Percentiles rank a stretch among this genome's conserved stretches.
Conservation (phyloP, 2,888 invertebrate species). For the Osedax fenrisi region DNA sequence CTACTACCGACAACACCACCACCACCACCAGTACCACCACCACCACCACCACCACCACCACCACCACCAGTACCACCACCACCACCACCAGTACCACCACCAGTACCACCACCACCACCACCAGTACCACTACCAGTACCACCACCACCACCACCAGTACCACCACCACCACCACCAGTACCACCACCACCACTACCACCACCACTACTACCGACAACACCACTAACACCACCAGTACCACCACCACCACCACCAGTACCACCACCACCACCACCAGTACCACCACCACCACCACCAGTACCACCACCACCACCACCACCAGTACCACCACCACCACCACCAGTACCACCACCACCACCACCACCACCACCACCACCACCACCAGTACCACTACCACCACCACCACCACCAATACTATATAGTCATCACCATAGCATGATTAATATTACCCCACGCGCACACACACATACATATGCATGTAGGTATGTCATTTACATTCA, state of each 20-base stretch:
- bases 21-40: not conserved
- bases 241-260: conserved; percentile 26
- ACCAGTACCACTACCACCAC: conserved; percentile 3
- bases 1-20: no score
- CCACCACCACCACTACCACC: no score
- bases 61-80: conserved; percentile 25
- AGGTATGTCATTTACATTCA: no score
- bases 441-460: no score
- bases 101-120: conserved; percentile 23
- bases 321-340: conserved; percentile 23
- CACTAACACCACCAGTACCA: no score
- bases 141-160: conserved; percentile 26
- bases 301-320: conserved; percentile 27
- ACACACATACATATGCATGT: no score
- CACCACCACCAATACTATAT: conserved; percentile 7
- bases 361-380: conserved; percentile 6
- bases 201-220: no score
- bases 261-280: conserved; percentile 26
- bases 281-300: conserved; percentile 26
- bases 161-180: conserved; percentile 23
- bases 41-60: conserved; percentile 27
- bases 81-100: conserved; percentile 26
- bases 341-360: conserved; percentile 13
- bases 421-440: not conserved
- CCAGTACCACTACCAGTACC: conserved; percentile 24